A percentile compares a stretch with the other conserved stretches of the same genome.
These are phyloP conservation scores for Sebastes aleutianus DNA, from an alignment of 2,797 vertebrate genomes.

Conservation along the genomic window DNA sequence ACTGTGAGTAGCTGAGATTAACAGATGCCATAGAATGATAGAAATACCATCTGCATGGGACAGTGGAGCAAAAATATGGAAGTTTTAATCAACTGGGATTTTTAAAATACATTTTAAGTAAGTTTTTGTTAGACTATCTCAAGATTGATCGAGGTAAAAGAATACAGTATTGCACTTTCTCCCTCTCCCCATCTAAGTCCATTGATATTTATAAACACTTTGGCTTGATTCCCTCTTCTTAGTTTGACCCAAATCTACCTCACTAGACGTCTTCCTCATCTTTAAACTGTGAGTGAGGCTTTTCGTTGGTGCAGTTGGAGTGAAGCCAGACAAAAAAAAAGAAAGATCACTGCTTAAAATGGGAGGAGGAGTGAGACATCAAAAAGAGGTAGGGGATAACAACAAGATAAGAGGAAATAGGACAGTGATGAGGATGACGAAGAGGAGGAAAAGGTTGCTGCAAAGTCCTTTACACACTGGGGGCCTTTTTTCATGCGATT, in stretches of 20 bases:
- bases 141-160: not conserved
- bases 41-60: conserved; percentile 20
- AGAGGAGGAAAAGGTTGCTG: not conserved
- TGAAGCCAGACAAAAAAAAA: conserved; percentile 7
- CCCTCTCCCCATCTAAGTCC: not conserved
- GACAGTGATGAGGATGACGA: not conserved
- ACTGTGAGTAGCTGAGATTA: conserved; percentile 26
- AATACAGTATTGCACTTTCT: not conserved
- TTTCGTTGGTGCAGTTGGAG: not conserved
- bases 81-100: not conserved
- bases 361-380: not conserved
- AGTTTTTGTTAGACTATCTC: not conserved
- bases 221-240: not conserved
- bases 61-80: not conserved
- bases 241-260: not conserved
- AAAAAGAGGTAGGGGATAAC: not conserved
- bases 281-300: not conserved
- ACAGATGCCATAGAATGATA: conserved; percentile 7
- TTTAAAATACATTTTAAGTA: not conserved
- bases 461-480: not conserved
- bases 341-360: not conserved
- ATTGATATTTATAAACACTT: not conserved
- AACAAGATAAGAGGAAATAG: not conserved
- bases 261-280: not conserved
- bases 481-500: not conserved